Evolutionary conservation across 1,140 invertebrate species (phyloP).

Genomic region (Phenacoccus solenopsis): DNA sequence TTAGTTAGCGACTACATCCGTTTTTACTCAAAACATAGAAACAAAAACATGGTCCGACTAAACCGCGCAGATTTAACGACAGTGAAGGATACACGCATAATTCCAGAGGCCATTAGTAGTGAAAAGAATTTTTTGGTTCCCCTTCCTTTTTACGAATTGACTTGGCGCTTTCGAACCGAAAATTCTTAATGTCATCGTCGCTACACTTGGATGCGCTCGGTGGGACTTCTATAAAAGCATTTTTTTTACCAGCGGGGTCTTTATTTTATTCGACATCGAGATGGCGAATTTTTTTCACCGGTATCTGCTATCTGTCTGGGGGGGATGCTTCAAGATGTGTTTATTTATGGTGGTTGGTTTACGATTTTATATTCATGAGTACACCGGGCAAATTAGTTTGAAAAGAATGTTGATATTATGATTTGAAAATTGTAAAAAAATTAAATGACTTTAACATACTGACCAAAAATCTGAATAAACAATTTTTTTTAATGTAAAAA

Average conservation of each 20-base stretch:
- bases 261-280: not conserved
- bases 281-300: not conserved
- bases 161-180: not conserved
- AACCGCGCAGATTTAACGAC: not conserved
- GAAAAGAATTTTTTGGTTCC: not conserved
- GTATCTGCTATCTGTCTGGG: too few species aligned
- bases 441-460: too few species aligned
- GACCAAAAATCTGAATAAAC: too few species aligned
- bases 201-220: not conserved
- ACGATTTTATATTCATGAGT: too few species aligned
- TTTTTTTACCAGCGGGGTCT: not conserved
- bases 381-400: too few species aligned
- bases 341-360: too few species aligned
- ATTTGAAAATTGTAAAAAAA: too few species aligned
- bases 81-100: not conserved
- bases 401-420: too few species aligned
- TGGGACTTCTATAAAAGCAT: not conserved
- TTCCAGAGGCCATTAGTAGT: slow-evolving; percentile 1
- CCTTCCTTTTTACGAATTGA: not conserved
- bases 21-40: slow-evolving; percentile 3
- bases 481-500: too few species aligned
- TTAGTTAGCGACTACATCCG: not conserved
- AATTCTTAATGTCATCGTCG: not conserved
- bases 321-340: too few species aligned
- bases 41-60: not conserved